phyloP scores from a whole-genome alignment of 2,113 vertebrate genomes.

The Lynx canadensis region DNA sequence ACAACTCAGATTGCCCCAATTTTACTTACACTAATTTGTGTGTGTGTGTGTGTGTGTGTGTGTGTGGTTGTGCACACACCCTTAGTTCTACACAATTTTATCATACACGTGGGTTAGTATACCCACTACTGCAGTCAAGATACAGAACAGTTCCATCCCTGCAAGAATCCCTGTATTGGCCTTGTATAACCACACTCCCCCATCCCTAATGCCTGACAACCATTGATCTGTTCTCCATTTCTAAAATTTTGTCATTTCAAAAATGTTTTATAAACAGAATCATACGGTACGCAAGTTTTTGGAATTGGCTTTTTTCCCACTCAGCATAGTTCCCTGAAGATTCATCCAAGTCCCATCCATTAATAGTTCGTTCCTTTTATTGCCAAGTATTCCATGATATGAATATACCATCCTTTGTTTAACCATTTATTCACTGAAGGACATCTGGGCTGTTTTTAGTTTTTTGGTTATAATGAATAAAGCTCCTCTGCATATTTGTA shows the following conservation, averaged over 20 bases:
- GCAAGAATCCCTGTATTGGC: neutral
- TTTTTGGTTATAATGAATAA: conserved; percentile 4
- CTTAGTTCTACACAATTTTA: neutral
- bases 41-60: neutral
- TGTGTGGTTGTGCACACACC: neutral
- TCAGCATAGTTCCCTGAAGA: neutral
- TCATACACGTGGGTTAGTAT: neutral
- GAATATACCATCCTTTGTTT: neutral
- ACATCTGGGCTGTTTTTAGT: neutral
- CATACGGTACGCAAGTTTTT: neutral
- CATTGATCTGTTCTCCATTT: neutral
- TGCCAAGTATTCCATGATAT: neutral
- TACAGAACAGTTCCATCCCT: neutral
- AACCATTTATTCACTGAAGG: neutral
- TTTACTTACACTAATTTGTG: neutral
- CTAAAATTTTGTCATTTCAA: neutral
- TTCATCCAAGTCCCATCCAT: neutral
- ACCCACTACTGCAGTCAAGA: neutral
- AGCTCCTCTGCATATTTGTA: neutral
- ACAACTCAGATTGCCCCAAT: neutral
- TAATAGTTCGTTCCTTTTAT: neutral
- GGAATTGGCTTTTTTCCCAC: neutral
- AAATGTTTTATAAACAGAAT: neutral
- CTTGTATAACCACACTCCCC: neutral
- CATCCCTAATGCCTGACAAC: neutral